phyloP scores from a whole-genome alignment of 2,888 invertebrate genomes.

The Auanema sp. region DNA sequence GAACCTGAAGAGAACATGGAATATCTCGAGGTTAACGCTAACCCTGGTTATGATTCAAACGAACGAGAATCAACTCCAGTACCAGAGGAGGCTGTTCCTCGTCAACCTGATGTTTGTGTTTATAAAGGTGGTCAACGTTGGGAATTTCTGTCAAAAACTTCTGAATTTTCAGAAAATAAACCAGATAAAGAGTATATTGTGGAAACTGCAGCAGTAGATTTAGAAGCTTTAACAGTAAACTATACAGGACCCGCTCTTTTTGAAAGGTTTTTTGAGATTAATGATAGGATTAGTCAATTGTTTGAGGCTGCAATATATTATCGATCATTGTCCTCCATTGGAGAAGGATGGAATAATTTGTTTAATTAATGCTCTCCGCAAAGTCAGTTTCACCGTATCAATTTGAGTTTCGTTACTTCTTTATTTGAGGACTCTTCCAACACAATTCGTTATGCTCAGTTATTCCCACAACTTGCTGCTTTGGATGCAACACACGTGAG shows the following conservation, averaged over 20 bases:
- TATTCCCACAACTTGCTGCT: not conserved
- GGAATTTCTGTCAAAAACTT: no score
- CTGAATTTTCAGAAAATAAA: no score
- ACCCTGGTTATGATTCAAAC: no score
- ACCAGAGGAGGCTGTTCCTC: not conserved
- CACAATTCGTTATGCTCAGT: no score
- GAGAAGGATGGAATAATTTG: slow-evolving; percentile 32
- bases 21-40: no score
- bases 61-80: slow-evolving; percentile 1
- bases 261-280: slow-evolving; percentile 12
- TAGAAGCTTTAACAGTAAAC: slow-evolving; percentile 9
- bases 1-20: no score
- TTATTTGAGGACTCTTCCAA: not conserved
- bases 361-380: slow-evolving; percentile 24
- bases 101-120: no score
- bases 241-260: slow-evolving; percentile 8
- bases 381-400: not conserved
- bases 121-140: no score
- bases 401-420: not conserved
- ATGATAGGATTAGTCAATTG: not conserved
- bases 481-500: not conserved
- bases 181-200: slow-evolving; percentile 2
- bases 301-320: slow-evolving; percentile 31
- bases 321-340: slow-evolving; percentile 36
- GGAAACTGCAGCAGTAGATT: slow-evolving; percentile 15